These are phyloP conservation scores for Spermophilus dauricus DNA, from an alignment of 2,113 vertebrate species.

Conservation along the genomic window DNA sequence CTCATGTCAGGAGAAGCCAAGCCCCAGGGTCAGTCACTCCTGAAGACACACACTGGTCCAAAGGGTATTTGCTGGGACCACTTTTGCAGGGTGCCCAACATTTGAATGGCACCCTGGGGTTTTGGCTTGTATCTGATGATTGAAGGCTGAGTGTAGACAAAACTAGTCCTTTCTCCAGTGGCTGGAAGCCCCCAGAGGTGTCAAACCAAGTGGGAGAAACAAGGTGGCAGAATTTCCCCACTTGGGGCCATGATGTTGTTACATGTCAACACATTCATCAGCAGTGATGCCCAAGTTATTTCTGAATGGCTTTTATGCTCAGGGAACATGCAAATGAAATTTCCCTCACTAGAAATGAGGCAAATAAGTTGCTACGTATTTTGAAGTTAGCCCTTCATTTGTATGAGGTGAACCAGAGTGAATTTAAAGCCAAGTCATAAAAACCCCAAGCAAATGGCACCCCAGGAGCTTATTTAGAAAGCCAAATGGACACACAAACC, in stretches of 20 bases:
- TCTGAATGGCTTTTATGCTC: not conserved
- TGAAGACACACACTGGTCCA: not conserved
- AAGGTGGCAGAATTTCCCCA: not conserved
- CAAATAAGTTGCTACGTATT: not conserved
- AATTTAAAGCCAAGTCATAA: conserved; percentile 10
- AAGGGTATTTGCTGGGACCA: not conserved
- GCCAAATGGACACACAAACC: not conserved
- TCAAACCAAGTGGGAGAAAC: not conserved
- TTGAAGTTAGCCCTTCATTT: conserved; percentile 6
- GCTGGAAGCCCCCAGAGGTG: not conserved
- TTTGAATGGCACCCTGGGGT: not conserved
- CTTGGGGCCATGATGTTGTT: not conserved
- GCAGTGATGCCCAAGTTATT: not conserved
- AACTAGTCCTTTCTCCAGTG: not conserved
- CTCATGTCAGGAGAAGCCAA: not conserved
- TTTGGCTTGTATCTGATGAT: not conserved
- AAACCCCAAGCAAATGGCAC: not conserved
- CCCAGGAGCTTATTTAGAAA: not conserved
- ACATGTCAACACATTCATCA: not conserved
- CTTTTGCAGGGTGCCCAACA: not conserved
- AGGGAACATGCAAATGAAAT: not conserved
- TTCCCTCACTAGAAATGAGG: not conserved
- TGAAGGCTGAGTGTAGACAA: not conserved
- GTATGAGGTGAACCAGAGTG: not conserved
- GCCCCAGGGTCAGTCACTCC: not conserved